Conservation (phyloP, 2,113 vertebrate species). For the Pionites leucogaster region DNA sequence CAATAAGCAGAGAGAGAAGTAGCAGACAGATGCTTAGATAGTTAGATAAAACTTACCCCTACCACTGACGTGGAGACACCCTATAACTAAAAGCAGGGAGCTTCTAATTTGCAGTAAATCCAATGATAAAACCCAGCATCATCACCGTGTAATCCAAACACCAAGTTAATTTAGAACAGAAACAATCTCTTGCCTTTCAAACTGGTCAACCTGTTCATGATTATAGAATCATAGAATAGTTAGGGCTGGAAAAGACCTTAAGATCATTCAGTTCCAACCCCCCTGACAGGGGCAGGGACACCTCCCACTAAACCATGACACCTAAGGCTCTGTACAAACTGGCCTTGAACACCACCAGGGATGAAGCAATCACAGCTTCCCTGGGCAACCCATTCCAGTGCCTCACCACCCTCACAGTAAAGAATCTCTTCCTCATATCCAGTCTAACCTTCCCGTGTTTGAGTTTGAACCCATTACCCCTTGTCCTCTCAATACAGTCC, state of each 20-base stretch:
- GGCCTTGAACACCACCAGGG: too few relatives aligned
- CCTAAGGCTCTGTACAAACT: too few relatives aligned
- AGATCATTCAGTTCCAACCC: not conserved
- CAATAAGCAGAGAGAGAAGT: not conserved
- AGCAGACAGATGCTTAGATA: not conserved
- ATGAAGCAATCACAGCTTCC: too few relatives aligned
- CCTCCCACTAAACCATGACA: too few relatives aligned
- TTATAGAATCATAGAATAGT: not conserved
- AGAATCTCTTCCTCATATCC: too few relatives aligned
- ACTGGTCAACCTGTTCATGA: not conserved
- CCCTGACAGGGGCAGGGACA: not conserved
- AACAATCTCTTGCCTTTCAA: not conserved
- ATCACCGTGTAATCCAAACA: not conserved
- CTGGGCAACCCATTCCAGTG: too few relatives aligned
- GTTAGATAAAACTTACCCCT: not conserved
- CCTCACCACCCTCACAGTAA: too few relatives aligned
- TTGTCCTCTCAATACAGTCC: too few relatives aligned
- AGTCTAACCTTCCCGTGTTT: too few relatives aligned
- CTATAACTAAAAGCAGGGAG: not conserved
- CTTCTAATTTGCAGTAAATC: not conserved
- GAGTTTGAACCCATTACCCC: too few relatives aligned
- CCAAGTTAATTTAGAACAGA: not conserved
- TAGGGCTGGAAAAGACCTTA: not conserved
- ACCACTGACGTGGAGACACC: fast-evolving
- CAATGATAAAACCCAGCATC: not conserved